Evolutionary conservation across 2,797 vertebrate species (phyloP).

Genomic region (Scarus forsteni): DNA sequence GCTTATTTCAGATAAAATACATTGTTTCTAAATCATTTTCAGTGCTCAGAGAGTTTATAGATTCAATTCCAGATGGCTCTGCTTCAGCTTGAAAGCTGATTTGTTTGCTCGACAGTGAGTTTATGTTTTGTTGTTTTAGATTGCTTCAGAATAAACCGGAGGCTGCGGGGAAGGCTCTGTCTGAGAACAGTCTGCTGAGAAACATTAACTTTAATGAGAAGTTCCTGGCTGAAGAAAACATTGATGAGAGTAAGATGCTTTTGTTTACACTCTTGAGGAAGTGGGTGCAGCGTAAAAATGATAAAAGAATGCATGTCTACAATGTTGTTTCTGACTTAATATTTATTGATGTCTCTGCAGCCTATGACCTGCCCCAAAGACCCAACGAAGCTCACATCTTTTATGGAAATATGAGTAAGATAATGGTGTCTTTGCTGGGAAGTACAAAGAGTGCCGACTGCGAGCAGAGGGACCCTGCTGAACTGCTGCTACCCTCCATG

Average conservation of each 20-base stretch:
- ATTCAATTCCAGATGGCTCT: slow-evolving; percentile 21
- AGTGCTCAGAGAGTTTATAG: slow-evolving; percentile 15
- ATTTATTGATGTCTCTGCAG: slow-evolving; percentile 67
- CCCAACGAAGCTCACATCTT: slow-evolving; percentile 91
- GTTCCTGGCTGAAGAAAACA: slow-evolving; percentile 90
- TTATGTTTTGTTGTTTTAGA: slow-evolving; percentile 62
- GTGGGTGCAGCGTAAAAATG: background rate
- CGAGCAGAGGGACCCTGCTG: slow-evolving; percentile 67
- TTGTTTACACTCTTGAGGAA: background rate
- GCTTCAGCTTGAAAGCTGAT: slow-evolving; percentile 20
- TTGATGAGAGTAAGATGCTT: slow-evolving; percentile 87
- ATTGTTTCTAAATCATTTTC: slow-evolving; percentile 17
- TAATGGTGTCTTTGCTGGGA: slow-evolving; percentile 88
- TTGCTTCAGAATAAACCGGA: slow-evolving; percentile 84
- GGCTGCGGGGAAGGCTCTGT: slow-evolving; percentile 81
- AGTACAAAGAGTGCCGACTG: slow-evolving; percentile 57
- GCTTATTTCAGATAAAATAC: slow-evolving; percentile 9
- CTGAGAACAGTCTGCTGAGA: slow-evolving; percentile 88
- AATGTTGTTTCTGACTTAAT: background rate
- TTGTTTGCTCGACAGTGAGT: slow-evolving; percentile 3
- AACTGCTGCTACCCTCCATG: slow-evolving; percentile 62
- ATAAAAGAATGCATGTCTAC: background rate
- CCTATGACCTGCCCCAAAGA: slow-evolving; percentile 88
- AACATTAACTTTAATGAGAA: slow-evolving; percentile 88
- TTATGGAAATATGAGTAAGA: slow-evolving; percentile 90